phyloP scores from a whole-genome alignment of 2,888 invertebrate species.

The Phytoseiulus persimilis region DNA sequence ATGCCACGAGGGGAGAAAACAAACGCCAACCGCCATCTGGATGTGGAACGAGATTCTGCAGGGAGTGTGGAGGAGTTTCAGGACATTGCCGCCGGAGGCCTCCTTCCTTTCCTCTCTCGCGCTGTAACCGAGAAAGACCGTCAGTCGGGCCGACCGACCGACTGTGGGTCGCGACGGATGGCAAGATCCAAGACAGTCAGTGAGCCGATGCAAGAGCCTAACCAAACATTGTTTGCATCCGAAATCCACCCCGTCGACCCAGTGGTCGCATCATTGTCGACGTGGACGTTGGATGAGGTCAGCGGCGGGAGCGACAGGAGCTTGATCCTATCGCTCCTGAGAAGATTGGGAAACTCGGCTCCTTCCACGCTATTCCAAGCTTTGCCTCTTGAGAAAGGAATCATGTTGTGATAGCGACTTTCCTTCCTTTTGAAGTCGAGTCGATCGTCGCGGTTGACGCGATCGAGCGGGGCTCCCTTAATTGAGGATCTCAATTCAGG shows the following conservation, averaged over 20 bases:
- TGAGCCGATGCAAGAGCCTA: background rate
- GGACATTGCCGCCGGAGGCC: background rate
- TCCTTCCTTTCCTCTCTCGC: background rate
- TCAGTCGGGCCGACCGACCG: background rate
- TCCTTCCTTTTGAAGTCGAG: too few species aligned
- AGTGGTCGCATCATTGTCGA: background rate
- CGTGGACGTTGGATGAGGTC: background rate
- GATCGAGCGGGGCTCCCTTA: too few species aligned
- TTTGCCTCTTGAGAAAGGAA: too few species aligned
- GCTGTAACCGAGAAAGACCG: background rate
- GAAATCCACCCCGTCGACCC: background rate
- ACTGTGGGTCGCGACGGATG: background rate
- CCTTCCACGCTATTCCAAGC: too few species aligned
- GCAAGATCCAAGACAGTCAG: background rate
- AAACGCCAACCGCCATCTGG: background rate
- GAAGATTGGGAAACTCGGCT: background rate
- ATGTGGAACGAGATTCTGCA: background rate
- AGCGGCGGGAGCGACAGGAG: background rate
- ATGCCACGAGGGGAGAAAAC: background rate
- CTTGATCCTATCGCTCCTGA: background rate
- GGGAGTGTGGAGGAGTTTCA: background rate
- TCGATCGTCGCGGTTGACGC: too few species aligned
- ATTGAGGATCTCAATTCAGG: background rate
- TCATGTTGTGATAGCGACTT: too few species aligned
- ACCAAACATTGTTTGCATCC: background rate